phyloP scores from a whole-genome alignment of 2,113 vertebrate species.

The Laterallus jamaicensis region DNA sequence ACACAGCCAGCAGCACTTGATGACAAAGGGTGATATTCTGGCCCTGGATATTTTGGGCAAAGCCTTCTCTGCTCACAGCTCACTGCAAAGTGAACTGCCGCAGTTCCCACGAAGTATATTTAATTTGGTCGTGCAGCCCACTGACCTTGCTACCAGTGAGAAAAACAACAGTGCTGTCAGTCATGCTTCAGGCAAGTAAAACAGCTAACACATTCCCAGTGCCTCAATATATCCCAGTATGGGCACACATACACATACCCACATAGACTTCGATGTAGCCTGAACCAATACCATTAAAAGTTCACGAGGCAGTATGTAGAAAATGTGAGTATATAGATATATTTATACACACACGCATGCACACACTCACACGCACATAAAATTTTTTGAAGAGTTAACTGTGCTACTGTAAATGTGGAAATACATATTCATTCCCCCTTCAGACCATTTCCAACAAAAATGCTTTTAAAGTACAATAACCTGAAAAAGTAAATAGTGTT shows the following conservation, averaged over 20 bases:
- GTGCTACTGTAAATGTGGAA: slow-evolving; percentile 13
- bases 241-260: background rate
- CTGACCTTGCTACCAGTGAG: slow-evolving; percentile 54
- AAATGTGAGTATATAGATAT: slow-evolving; percentile 2
- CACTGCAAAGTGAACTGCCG: background rate
- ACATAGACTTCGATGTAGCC: background rate
- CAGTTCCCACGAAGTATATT: slow-evolving; percentile 43
- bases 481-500: slow-evolving; percentile 34
- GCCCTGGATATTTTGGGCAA: background rate
- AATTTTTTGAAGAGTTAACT: background rate
- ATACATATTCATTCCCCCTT: background rate
- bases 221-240: slow-evolving; percentile 20
- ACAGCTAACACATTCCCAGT: slow-evolving; percentile 48
- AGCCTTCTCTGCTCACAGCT: background rate
- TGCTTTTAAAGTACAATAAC: slow-evolving; percentile 4
- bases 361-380: background rate
- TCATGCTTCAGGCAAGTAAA: slow-evolving; percentile 57
- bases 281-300: slow-evolving; percentile 2
- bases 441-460: slow-evolving; percentile 14
- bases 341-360: background rate
- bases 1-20: background rate
- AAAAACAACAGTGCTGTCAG: slow-evolving; percentile 58
- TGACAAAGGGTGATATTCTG: slow-evolving; percentile 4
- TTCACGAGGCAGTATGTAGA: background rate
- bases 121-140: slow-evolving; percentile 53